Percentiles rank a stretch among this genome's conserved stretches.
These are phyloP conservation scores for Mastomys natalensis DNA, from an alignment of 2,113 vertebrate genomes.

Conservation along the genomic window DNA sequence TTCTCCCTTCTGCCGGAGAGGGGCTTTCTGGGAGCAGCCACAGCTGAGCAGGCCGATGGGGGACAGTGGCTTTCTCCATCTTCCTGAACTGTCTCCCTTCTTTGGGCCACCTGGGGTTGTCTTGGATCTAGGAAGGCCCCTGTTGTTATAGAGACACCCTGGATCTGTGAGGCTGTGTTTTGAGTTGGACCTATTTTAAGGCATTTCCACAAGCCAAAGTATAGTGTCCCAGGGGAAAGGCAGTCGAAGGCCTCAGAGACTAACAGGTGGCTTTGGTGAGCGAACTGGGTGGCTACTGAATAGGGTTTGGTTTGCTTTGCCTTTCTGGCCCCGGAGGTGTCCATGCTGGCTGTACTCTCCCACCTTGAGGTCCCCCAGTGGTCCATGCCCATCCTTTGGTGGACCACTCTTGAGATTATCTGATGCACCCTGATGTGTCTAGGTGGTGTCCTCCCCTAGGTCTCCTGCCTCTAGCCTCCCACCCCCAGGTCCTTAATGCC, in stretches of 20 bases:
- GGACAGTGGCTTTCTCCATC: neutral
- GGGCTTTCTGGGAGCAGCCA: neutral
- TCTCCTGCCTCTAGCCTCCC: too few relatives aligned
- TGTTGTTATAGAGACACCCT: neutral
- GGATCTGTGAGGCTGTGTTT: neutral
- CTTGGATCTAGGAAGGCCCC: neutral
- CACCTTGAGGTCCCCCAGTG: neutral
- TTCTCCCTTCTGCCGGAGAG: accelerated
- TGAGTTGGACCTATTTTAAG: neutral
- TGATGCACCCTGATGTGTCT: neutral
- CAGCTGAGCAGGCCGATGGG: neutral
- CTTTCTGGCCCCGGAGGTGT: neutral
- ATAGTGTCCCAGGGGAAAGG: neutral
- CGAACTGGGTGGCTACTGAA: neutral
- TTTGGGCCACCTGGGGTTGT: neutral
- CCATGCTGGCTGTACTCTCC: too few relatives aligned
- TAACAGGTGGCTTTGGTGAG: neutral
- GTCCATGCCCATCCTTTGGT: neutral
- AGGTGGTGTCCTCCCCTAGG: neutral
- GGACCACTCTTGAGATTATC: neutral
- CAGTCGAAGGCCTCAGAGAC: neutral
- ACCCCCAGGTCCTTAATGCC: too few relatives aligned
- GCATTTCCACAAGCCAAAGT: neutral
- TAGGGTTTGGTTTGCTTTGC: neutral
- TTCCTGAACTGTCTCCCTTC: neutral